Evolutionary conservation across 2,113 vertebrate genomes (phyloP).

Genomic region (Polypterus senegalus): DNA sequence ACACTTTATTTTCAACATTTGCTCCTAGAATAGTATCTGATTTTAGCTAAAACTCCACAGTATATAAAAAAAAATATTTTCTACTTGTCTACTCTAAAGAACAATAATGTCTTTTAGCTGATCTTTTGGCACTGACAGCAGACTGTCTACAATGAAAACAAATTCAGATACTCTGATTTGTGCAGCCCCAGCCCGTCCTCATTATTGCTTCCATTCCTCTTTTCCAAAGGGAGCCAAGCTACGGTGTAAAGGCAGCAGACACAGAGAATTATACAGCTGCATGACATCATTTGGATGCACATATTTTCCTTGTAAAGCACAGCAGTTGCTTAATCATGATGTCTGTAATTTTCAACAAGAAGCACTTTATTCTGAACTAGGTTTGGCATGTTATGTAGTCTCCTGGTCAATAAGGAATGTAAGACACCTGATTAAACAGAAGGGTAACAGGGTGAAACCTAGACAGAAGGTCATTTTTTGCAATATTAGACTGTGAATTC

Average conservation of each 20-base stretch:
- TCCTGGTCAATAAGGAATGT: background rate
- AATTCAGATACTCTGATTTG: background rate
- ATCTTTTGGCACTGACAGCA: background rate
- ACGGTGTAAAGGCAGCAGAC: background rate
- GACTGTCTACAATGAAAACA: background rate
- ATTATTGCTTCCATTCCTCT: background rate
- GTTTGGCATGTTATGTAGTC: background rate
- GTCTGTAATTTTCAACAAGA: conserved; percentile 2
- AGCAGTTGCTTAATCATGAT: conserved; percentile 1
- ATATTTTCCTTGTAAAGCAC: background rate
- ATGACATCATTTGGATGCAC: conserved; percentile 1
- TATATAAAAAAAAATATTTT: no score
- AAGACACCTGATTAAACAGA: conserved; percentile 7
- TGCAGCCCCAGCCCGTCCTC: background rate
- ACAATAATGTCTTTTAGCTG: background rate
- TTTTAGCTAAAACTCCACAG: no score
- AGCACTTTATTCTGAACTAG: background rate
- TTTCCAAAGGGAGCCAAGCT: background rate
- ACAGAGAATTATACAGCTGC: background rate
- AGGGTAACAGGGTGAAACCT: conserved; percentile 1
- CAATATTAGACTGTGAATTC: conserved; percentile 10
- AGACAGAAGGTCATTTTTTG: conserved; percentile 10
- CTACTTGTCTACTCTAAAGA: background rate
- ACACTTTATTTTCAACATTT: no score
- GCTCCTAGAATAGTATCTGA: no score